Conservation (phyloP, 2,113 vertebrate species). For the Epinephelus lanceolatus region DNA sequence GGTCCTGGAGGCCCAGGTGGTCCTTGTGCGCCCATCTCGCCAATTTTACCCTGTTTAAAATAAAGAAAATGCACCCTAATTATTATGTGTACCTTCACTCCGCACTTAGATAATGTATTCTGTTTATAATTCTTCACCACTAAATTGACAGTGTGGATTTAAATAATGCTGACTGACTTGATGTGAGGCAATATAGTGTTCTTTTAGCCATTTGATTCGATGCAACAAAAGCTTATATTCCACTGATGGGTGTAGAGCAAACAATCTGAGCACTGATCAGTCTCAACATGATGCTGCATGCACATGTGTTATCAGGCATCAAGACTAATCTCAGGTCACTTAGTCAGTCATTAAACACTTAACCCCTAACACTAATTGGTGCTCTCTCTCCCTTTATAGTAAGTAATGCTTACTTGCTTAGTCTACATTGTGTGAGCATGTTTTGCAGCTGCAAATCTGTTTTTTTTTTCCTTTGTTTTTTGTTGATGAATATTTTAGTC, state of each 20-base stretch:
- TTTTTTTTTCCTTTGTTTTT: background rate
- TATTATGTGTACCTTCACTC: background rate
- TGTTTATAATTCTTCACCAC: background rate
- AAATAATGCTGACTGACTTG: background rate
- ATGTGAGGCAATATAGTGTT: background rate
- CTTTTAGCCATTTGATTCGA: background rate
- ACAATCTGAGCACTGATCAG: background rate
- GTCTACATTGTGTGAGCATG: background rate
- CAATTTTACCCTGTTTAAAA: slow-evolving; percentile 89
- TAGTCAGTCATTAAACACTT: background rate
- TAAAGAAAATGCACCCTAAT: slow-evolving; percentile 27
- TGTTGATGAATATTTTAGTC: background rate
- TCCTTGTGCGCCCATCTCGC: slow-evolving; percentile 90
- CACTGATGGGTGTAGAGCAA: background rate
- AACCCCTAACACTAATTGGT: background rate
- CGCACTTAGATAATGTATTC: too few species aligned
- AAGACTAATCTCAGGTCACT: background rate
- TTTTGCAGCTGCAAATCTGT: background rate
- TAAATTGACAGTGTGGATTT: background rate
- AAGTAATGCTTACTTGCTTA: background rate
- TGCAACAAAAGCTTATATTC: background rate
- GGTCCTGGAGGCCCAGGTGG: slow-evolving; percentile 91
- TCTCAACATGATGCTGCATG: slow-evolving; percentile 1
- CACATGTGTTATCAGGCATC: background rate
- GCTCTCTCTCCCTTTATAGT: background rate